Evolutionary conservation across 2,888 invertebrate species (phyloP).

Genomic region (Ormyrus labotus): DNA sequence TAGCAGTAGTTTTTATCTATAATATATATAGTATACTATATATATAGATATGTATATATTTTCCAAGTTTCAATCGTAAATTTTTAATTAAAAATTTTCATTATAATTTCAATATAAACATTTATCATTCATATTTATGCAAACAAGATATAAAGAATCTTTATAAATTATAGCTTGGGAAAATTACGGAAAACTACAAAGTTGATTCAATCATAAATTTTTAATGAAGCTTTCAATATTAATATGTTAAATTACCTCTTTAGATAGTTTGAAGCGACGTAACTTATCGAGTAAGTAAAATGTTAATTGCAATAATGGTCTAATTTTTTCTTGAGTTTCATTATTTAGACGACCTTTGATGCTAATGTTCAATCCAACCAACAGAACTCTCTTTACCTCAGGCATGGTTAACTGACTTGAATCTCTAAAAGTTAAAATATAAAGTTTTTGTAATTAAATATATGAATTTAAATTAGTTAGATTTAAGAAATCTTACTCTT

Average conservation of each 20-base stretch:
- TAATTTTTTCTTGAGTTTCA: slow-evolving; percentile 84
- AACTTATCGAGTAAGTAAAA: slow-evolving; percentile 96
- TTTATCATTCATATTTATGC: neutral
- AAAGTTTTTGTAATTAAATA: slow-evolving; percentile 15
- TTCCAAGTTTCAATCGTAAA: too few relatives aligned
- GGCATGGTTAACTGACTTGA: slow-evolving; percentile 83
- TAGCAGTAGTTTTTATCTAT: too few relatives aligned
- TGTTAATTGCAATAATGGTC: slow-evolving; percentile 90
- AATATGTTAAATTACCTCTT: slow-evolving; percentile 83
- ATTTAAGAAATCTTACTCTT: slow-evolving; percentile 83
- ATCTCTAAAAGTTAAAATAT: slow-evolving; percentile 76
- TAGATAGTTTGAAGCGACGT: slow-evolving; percentile 89
- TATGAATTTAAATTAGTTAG: slow-evolving; percentile 62
- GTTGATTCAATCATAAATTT: too few relatives aligned
- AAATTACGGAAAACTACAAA: too few relatives aligned
- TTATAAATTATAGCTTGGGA: too few relatives aligned
- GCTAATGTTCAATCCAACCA: slow-evolving; percentile 88
- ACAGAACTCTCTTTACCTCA: slow-evolving; percentile 87
- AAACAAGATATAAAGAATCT: too few relatives aligned
- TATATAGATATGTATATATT: too few relatives aligned
- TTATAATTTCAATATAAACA: neutral
- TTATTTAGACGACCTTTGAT: slow-evolving; percentile 82
- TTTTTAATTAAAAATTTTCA: neutral
- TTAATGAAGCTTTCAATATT: neutral
- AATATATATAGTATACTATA: too few relatives aligned